phyloP scores from a whole-genome alignment of 2,113 vertebrate species.

The Paracanthobrama guichenoti region DNA sequence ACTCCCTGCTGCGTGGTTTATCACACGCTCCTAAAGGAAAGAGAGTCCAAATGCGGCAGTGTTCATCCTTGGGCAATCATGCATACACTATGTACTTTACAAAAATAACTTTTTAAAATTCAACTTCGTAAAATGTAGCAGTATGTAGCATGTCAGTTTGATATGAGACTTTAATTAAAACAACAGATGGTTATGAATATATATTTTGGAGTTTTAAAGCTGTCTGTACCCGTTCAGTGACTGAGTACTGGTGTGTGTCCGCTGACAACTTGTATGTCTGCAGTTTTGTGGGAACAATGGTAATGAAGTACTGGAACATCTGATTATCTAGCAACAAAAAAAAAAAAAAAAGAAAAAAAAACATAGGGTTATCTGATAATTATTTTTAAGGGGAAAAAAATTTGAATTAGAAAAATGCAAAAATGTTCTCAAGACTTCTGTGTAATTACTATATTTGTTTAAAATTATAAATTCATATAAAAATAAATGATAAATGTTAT shows the following conservation, averaged over 20 bases:
- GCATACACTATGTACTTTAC: background rate
- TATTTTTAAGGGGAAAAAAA: background rate
- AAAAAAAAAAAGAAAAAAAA: slow-evolving; percentile 5
- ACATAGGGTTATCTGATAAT: background rate
- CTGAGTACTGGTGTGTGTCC: slow-evolving; percentile 96
- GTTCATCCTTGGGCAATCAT: background rate
- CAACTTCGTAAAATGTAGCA: background rate
- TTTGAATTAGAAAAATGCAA: background rate
- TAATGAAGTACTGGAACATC: slow-evolving; percentile 99
- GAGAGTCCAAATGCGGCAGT: background rate
- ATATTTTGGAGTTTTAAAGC: background rate
- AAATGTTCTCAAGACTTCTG: background rate
- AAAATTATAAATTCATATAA: too few relatives aligned
- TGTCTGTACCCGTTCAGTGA: slow-evolving; percentile 88
- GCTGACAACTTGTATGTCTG: slow-evolving; percentile 90
- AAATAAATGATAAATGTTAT: too few relatives aligned
- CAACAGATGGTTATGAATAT: slow-evolving; percentile 43
- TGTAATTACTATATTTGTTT: too few relatives aligned
- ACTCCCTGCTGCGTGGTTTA: slow-evolving; percentile 95
- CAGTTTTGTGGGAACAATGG: slow-evolving; percentile 96
- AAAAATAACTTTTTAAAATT: background rate
- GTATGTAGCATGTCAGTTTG: accelerated
- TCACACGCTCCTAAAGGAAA: slow-evolving; percentile 83
- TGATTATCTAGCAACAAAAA: slow-evolving; percentile 84
- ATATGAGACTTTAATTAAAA: slow-evolving; percentile 45